Conservation (phyloP, 2,888 invertebrate genomes). For the Ormia ochracea region DNA sequence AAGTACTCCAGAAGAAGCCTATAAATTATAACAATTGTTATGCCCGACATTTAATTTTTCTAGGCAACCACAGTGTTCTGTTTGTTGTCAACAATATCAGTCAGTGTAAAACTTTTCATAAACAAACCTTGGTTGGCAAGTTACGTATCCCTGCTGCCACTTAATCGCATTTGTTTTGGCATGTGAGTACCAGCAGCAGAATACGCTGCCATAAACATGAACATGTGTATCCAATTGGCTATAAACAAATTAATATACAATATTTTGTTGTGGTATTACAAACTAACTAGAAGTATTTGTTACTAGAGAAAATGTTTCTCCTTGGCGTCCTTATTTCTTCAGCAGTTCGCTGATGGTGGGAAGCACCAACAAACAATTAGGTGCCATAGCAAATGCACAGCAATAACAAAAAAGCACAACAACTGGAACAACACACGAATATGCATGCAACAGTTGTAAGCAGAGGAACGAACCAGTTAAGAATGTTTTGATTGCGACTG, state of each 20-base stretch:
- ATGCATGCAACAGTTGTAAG: constrained; percentile 10
- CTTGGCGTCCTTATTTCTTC: constrained; percentile 24
- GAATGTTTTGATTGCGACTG: too few species aligned
- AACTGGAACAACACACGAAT: not conserved
- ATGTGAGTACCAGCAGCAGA: not conserved
- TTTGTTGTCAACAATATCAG: constrained; percentile 40
- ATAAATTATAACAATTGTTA: constrained; percentile 30
- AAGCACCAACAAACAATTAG: constrained; percentile 50
- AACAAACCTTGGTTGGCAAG: constrained; percentile 40
- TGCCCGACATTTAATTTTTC: constrained; percentile 45
- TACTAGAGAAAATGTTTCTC: constrained; percentile 9
- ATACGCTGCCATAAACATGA: not conserved
- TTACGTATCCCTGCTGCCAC: constrained; percentile 37
- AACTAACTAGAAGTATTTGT: constrained; percentile 9
- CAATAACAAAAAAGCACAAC: not conserved
- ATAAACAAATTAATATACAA: not conserved
- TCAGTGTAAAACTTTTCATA: constrained; percentile 2
- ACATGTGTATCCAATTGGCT: not conserved
- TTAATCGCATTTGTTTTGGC: constrained; percentile 41
- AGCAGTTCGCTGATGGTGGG: not conserved
- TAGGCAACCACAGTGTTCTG: constrained; percentile 32
- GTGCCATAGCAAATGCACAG: constrained; percentile 49
- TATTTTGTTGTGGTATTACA: constrained; percentile 49
- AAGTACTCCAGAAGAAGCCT: not conserved
- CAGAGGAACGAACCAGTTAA: too few species aligned